Percentiles rank a stretch among this genome's conserved stretches.
Evolutionary conservation across 2,113 vertebrate genomes (phyloP).

Genomic region (Proterorhinus semilunaris): DNA sequence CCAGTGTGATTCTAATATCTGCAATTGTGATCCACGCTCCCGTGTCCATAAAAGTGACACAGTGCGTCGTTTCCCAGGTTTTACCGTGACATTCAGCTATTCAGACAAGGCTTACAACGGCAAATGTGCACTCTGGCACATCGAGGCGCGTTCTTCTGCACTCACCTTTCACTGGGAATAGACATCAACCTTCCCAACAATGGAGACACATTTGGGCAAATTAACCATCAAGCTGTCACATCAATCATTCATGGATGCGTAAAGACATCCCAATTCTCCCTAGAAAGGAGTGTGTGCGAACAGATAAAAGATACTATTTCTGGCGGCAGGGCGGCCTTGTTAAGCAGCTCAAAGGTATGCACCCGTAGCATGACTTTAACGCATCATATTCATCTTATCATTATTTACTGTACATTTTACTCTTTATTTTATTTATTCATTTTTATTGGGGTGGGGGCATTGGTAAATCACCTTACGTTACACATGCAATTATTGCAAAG

Average conservation of each 20-base stretch:
- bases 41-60: neutral
- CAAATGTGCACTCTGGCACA: conserved; percentile 5
- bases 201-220: conserved; percentile 53
- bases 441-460: no score
- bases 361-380: conserved; percentile 5
- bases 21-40: neutral
- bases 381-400: conserved; percentile 17
- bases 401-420: neutral
- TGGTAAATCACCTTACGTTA: no score
- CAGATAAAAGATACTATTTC: conserved; percentile 50
- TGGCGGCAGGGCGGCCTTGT: conserved; percentile 16
- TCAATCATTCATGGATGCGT: conserved; percentile 63
- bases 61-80: conserved; percentile 5
- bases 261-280: conserved; percentile 33
- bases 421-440: no score
- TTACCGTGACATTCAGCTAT: neutral
- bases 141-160: neutral
- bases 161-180: neutral
- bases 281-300: conserved; percentile 30
- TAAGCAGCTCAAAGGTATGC: conserved; percentile 18
- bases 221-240: conserved; percentile 53
- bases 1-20: neutral
- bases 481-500: no score
- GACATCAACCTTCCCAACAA: conserved; percentile 31
- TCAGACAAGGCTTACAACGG: conserved; percentile 8